Base-by-base conservation (phyloP, 2,113 vertebrate species). In the Vireo altiloquus region DNA sequence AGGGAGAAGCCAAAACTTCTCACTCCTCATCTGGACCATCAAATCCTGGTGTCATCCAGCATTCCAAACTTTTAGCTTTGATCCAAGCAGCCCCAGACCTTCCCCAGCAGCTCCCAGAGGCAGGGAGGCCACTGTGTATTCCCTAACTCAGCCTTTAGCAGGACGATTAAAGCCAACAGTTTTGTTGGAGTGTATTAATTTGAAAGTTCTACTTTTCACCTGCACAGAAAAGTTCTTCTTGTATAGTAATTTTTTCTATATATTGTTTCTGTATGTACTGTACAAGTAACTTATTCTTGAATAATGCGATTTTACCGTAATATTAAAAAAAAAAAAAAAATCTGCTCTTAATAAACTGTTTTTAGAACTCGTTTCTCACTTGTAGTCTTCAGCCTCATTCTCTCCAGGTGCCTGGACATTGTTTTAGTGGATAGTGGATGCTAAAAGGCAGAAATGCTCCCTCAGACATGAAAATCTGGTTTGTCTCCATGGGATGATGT, bases 251-350 rank as follows among this genome's bases (percentile, higher is more conserved):
- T 92, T 94, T 96, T 95, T 96, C 96, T 97, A 95, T 88, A 35
- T 96, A 92, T 97, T 97, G 92, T 98, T 97, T 95, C 94, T 92
- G 88, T 98, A 97, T 97, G 97, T 98, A 98, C 97, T 98, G 97
- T 98, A 98, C 85, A 91, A 95, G 92, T 98, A 98, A 98, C 97
- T 98, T 98, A 98, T 98, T 98, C 97, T 98, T 88, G 77, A 97
- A 97, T 95, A 96, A 96, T 96, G 96, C 96, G 35, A 95, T 97
- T 97, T 98, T 97, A 96, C 96, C 95, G 13, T 90, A 95, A 97
- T 97, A 97, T 98, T 10, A 76, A 44, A 95, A 91, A 96, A 64
- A 60, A 91, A 96, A 64, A 60, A 96, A 57, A 92, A 76, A 22
- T 94, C 94, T 93, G 94, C 96, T 96, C 92, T 92, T 97, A 97